phyloP scores from a whole-genome alignment of 2,797 vertebrate genomes.

The Acestrorhynchus altus region DNA sequence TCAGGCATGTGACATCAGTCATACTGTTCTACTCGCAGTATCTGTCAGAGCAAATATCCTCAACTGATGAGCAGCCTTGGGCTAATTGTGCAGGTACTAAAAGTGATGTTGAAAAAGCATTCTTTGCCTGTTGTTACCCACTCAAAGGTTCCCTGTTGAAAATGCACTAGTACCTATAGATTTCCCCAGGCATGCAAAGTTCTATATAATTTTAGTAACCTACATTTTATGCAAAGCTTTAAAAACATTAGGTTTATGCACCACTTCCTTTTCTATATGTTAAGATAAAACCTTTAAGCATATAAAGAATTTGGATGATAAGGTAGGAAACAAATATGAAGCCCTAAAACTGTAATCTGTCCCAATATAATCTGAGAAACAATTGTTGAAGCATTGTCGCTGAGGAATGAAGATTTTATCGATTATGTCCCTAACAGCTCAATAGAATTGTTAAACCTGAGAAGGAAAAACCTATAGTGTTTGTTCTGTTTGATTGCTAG shows the following conservation, averaged over 20 bases:
- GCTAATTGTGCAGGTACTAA: constrained; percentile 55
- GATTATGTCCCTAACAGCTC: neutral
- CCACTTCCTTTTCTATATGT: neutral
- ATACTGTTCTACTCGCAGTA: constrained; percentile 41
- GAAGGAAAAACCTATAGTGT: neutral
- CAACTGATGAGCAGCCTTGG: constrained; percentile 49
- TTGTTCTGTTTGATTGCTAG: neutral
- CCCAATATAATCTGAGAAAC: neutral
- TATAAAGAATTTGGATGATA: neutral
- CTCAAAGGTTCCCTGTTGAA: constrained; percentile 2
- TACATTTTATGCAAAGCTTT: neutral
- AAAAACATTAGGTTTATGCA: neutral
- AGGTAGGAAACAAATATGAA: neutral
- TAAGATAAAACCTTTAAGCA: neutral
- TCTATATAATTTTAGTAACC: neutral
- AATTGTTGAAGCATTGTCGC: neutral
- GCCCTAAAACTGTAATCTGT: neutral
- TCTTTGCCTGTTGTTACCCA: constrained; percentile 23
- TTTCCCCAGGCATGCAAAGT: neutral
- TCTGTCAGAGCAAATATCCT: constrained; percentile 52
- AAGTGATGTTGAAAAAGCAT: constrained; percentile 49
- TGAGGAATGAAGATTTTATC: neutral
- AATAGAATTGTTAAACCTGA: neutral
- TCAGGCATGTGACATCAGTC: constrained; percentile 53
- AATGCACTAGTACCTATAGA: constrained; percentile 13